Percentiles rank a stretch among this genome's conserved stretches.
Evolutionary conservation across 1,140 invertebrate species (phyloP).

Genomic region (Drosophila quadrilineata): DNA sequence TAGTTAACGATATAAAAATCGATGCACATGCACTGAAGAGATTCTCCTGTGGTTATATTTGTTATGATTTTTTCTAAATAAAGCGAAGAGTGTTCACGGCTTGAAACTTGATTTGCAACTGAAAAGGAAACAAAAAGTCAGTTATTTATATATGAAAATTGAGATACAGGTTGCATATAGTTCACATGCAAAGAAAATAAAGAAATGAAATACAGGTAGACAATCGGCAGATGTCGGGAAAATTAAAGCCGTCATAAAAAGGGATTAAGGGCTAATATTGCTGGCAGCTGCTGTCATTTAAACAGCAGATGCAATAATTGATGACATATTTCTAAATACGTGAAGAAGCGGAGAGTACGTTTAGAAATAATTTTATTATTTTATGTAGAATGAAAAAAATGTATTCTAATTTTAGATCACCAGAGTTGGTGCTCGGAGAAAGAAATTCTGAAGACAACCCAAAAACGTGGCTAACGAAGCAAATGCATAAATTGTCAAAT

Average conservation of each 20-base stretch:
- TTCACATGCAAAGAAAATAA: no score
- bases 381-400: constrained; percentile 10
- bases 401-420: constrained; percentile 32
- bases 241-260: constrained; percentile 36
- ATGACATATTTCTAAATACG: background rate
- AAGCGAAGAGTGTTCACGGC: constrained; percentile 1
- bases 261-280: constrained; percentile 6
- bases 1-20: background rate
- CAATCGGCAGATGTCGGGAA: constrained; percentile 43
- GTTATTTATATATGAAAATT: constrained; percentile 53
- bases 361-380: constrained; percentile 44
- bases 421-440: no score
- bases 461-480: no score
- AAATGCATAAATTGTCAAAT: no score
- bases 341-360: background rate
- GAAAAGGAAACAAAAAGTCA: constrained; percentile 35
- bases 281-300: background rate
- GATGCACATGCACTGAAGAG: background rate
- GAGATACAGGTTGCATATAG: constrained; percentile 34
- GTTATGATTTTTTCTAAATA: background rate
- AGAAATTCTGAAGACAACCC: no score
- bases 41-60: background rate
- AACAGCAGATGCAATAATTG: constrained; percentile 14
- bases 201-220: no score
- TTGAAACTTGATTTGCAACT: constrained; percentile 59